Conservation (phyloP, 1,140 invertebrate genomes). For the Drosophila serrata region DNA sequence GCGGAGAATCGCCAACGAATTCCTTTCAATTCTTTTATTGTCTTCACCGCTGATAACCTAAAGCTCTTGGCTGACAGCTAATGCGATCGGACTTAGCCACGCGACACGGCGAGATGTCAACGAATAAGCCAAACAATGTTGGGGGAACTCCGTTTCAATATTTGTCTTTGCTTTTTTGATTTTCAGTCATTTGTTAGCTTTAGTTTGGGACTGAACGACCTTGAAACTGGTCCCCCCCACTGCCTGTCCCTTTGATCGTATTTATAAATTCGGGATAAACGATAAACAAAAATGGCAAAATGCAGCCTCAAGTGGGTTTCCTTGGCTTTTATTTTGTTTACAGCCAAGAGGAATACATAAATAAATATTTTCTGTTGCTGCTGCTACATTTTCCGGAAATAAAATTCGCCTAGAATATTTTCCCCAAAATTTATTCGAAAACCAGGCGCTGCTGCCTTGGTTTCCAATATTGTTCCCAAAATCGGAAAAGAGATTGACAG, state of each 20-base stretch:
- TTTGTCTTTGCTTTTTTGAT: conserved; percentile 42
- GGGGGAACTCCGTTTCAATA: conserved; percentile 17
- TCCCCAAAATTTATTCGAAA: conserved; percentile 14
- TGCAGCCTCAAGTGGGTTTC: conserved; percentile 44
- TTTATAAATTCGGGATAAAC: conserved; percentile 28
- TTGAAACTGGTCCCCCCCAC: not conserved
- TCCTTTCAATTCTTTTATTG: conserved; percentile 25
- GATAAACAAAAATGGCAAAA: conserved; percentile 32
- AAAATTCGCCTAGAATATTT: conserved; percentile 26
- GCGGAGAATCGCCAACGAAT: conserved; percentile 8
- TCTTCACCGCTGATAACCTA: conserved; percentile 18
- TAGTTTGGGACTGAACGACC: conserved; percentile 7
- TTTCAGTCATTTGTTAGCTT: conserved; percentile 21
- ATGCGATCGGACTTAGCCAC: conserved; percentile 45
- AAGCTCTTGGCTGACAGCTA: conserved; percentile 21
- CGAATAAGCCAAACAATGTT: conserved; percentile 29
- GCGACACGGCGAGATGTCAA: conserved; percentile 37
- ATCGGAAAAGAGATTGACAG: conserved; percentile 2
- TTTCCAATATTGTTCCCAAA: conserved; percentile 2
- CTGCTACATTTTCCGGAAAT: conserved; percentile 37
- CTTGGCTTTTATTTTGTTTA: conserved; percentile 37
- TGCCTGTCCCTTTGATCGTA: conserved; percentile 15
- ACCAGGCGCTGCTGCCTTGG: not conserved
- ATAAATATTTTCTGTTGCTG: conserved; percentile 24
- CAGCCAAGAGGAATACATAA: conserved; percentile 35